Percentiles rank a stretch among this genome's conserved stretches.
Evolutionary conservation across 1,140 invertebrate species (phyloP).

Genomic region (Cotesia vestalis): DNA sequence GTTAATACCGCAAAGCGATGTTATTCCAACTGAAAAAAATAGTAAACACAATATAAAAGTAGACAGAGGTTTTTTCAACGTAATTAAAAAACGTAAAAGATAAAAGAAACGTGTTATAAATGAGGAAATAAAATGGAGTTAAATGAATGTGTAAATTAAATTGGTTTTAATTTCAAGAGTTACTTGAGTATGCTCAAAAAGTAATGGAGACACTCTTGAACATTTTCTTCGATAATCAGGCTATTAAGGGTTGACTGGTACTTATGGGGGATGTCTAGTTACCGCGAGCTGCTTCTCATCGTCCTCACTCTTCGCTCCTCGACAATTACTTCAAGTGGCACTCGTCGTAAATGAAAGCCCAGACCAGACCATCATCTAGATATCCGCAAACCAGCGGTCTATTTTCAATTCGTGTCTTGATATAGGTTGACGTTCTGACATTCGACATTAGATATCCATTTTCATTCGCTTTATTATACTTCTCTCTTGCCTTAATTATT

Average conservation of each 20-base stretch:
- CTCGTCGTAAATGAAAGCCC: neutral
- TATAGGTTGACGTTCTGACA: conserved; percentile 3
- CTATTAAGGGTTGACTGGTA: neutral
- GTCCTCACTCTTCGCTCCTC: too few species aligned
- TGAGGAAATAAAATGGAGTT: too few species aligned
- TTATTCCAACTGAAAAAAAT: too few species aligned
- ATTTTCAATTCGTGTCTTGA: neutral
- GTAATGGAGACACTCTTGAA: conserved; percentile 5
- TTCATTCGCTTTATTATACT: neutral
- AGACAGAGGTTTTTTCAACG: too few species aligned
- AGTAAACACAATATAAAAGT: too few species aligned
- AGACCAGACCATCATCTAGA: too few species aligned
- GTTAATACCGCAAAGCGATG: too few species aligned
- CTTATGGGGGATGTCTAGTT: conserved; percentile 2
- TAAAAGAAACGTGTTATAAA: too few species aligned
- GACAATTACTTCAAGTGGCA: conserved; percentile 12
- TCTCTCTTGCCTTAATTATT: too few species aligned
- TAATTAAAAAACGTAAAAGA: too few species aligned
- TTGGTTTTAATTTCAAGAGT: neutral
- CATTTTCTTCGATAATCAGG: conserved; percentile 4
- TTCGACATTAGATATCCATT: neutral
- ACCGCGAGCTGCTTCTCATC: neutral
- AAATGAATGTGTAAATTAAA: too few species aligned
- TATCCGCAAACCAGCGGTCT: too few species aligned
- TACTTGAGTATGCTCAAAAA: neutral